Percentiles rank a stretch among this genome's conserved stretches.
Conservation (phyloP, 1,140 invertebrate genomes). For the Drosophila novamexicana region DNA sequence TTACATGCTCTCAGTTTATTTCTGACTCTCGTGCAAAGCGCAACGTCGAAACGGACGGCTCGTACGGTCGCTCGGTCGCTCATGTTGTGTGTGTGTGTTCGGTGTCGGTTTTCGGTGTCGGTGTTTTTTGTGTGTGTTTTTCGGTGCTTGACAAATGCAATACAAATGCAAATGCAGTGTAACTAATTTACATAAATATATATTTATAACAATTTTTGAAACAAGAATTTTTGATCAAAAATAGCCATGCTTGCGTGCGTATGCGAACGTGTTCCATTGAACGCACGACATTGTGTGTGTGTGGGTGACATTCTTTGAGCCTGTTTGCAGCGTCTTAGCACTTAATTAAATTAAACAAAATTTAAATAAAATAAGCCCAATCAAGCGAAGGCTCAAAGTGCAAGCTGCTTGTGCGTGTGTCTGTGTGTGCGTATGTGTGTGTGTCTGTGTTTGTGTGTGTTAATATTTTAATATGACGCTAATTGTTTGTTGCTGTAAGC, state of each 20-base stretch:
- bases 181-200: slow-evolving; percentile 48
- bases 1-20: slow-evolving; percentile 76
- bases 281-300: background rate
- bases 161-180: slow-evolving; percentile 61
- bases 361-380: slow-evolving; percentile 30
- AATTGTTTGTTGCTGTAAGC: slow-evolving; percentile 15
- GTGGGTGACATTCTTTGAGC: slow-evolving; percentile 41
- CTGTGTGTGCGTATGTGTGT: background rate
- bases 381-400: slow-evolving; percentile 36
- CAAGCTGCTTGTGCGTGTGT: slow-evolving; percentile 3
- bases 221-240: slow-evolving; percentile 39
- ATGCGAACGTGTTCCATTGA: slow-evolving; percentile 32
- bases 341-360: slow-evolving; percentile 54
- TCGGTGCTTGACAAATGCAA: slow-evolving; percentile 60
- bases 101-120: slow-evolving; percentile 38
- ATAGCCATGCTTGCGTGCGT: slow-evolving; percentile 33
- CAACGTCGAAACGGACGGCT: slow-evolving; percentile 69
- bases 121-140: slow-evolving; percentile 57
- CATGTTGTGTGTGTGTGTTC: slow-evolving; percentile 40
- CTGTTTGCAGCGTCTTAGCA: slow-evolving; percentile 34
- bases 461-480: slow-evolving; percentile 17
- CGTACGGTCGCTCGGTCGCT: slow-evolving; percentile 48
- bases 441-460: background rate
- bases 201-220: slow-evolving; percentile 20
- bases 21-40: slow-evolving; percentile 80